phyloP scores from a whole-genome alignment of 2,113 vertebrate genomes.

The Microcebus lehilahytsara region DNA sequence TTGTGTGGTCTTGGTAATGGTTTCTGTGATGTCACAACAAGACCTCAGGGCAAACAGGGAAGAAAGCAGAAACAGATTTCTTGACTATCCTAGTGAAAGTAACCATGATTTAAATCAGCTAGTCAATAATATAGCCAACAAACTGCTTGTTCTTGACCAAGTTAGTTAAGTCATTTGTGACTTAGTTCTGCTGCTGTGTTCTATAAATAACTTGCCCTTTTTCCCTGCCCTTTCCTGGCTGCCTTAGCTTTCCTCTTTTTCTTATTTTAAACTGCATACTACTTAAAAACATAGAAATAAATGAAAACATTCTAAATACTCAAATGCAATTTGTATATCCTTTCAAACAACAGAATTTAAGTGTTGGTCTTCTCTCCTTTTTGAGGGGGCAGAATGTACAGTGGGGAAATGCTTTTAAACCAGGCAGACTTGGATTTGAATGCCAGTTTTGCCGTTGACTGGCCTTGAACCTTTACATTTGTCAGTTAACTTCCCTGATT shows the following conservation, averaged over 20 bases:
- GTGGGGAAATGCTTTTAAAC: neutral
- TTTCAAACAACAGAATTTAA: neutral
- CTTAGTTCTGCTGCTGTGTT: neutral
- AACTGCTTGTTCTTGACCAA: neutral
- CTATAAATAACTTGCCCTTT: neutral
- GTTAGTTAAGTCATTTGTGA: neutral
- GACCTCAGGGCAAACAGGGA: neutral
- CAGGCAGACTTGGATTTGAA: neutral
- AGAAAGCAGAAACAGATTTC: neutral
- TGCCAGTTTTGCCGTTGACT: neutral
- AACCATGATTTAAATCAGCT: neutral
- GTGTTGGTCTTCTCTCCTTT: neutral
- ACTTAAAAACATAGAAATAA: neutral
- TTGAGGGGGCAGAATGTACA: neutral
- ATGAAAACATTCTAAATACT: conserved; percentile 26
- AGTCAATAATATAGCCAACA: neutral
- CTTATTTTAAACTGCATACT: neutral
- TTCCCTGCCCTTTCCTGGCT: neutral
- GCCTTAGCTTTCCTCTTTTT: neutral
- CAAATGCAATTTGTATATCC: neutral
- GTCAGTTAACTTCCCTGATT: neutral
- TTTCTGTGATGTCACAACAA: neutral
- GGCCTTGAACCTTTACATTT: neutral
- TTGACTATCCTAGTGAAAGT: neutral
- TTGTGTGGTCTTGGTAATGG: neutral